Conservation (phyloP, 2,113 vertebrate species). For the Hirundichthys speculiger region DNA sequence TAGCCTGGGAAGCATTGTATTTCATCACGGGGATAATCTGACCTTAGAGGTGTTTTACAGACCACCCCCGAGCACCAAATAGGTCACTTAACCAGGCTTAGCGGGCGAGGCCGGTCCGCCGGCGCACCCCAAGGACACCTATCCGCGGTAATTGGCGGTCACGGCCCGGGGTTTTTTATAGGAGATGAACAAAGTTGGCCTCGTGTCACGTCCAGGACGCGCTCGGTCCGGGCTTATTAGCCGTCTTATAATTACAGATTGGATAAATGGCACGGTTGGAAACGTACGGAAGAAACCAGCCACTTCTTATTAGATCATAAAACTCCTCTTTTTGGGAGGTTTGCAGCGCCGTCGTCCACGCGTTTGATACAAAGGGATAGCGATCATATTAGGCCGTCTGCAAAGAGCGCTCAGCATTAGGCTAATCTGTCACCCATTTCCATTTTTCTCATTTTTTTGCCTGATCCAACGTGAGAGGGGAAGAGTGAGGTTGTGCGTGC, state of each 20-base stretch:
- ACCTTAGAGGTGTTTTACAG: conserved; percentile 79
- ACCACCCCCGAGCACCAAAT: conserved; percentile 70
- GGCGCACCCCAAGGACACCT: conserved; percentile 62
- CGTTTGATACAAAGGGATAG: conserved; percentile 79
- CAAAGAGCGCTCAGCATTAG: conserved; percentile 88
- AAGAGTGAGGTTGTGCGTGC: conserved; percentile 52
- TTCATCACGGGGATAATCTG: conserved; percentile 79
- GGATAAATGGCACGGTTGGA: conserved; percentile 58
- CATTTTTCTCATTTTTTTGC: conserved; percentile 77
- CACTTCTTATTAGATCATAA: conserved; percentile 18
- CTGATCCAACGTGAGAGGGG: conserved; percentile 21
- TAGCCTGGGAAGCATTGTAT: conserved; percentile 68
- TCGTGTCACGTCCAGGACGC: conserved; percentile 69
- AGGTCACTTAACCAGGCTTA: conserved; percentile 80
- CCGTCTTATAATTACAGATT: conserved; percentile 75
- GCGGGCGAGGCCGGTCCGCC: conserved; percentile 56
- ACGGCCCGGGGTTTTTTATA: conserved; percentile 67
- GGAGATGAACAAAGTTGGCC: conserved; percentile 71
- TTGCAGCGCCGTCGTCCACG: conserved; percentile 51
- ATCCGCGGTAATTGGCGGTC: conserved; percentile 77
- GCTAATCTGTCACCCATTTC: conserved; percentile 93
- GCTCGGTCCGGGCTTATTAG: conserved; percentile 66
- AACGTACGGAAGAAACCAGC: background rate
- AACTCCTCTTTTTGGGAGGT: conserved; percentile 72
- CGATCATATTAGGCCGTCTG: conserved; percentile 82